Evolutionary conservation across 2,888 invertebrate genomes (phyloP).

Genomic region (Ecliptopera silaceata): DNA sequence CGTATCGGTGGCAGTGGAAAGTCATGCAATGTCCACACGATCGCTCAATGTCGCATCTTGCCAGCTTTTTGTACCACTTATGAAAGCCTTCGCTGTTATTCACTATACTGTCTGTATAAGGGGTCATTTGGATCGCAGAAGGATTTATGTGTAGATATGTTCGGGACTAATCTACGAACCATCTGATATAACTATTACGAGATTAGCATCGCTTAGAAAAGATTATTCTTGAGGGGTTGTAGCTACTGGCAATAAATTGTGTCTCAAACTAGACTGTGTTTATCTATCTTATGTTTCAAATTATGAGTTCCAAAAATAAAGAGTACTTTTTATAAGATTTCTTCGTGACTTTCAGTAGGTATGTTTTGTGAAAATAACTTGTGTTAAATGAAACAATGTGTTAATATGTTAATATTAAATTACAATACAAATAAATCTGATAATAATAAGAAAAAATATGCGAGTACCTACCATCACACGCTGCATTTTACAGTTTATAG

Average conservation of each 20-base stretch:
- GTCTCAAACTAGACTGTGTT: background rate
- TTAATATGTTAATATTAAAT: too few relatives aligned
- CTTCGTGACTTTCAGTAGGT: too few relatives aligned
- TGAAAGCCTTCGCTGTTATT: conserved; percentile 43
- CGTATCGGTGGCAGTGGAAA: too few relatives aligned
- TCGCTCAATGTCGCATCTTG: conserved; percentile 71
- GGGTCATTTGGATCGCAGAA: conserved; percentile 25
- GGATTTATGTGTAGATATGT: conserved; percentile 16
- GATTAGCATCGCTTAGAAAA: background rate
- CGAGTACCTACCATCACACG: too few relatives aligned
- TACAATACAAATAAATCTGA: too few relatives aligned
- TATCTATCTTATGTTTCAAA: too few relatives aligned
- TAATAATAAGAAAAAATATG: too few relatives aligned
- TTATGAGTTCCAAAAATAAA: too few relatives aligned
- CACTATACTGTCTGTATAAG: conserved; percentile 26
- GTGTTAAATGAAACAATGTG: too few relatives aligned
- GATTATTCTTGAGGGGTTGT: background rate
- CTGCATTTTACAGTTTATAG: too few relatives aligned
- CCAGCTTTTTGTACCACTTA: conserved; percentile 70
- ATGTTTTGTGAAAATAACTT: too few relatives aligned
- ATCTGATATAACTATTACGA: conserved; percentile 1
- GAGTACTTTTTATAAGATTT: too few relatives aligned
- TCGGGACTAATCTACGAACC: background rate
- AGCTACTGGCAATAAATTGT: background rate
- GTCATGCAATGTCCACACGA: conserved; percentile 61